Conservation (phyloP, 2,888 invertebrate species). For the Perizoma flavofasciatum region DNA sequence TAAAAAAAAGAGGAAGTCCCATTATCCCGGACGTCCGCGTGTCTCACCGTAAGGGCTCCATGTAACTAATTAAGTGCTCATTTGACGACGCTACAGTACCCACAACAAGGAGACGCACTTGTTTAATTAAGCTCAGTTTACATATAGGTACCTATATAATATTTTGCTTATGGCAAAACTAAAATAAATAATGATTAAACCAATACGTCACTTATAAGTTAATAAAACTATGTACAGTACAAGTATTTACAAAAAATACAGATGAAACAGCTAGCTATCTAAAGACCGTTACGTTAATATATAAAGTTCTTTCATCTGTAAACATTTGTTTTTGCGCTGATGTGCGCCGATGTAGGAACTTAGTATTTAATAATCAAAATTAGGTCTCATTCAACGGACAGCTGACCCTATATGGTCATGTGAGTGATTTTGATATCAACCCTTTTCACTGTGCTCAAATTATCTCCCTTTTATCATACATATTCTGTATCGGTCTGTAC, state of each 20-base stretch:
- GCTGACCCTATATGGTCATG: no score
- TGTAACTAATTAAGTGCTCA: slow-evolving; percentile 66
- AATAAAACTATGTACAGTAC: neutral
- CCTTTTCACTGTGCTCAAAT: no score
- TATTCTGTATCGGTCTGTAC: slow-evolving; percentile 8
- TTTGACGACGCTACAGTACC: slow-evolving; percentile 55
- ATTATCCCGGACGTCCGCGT: slow-evolving; percentile 35
- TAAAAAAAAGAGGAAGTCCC: no score
- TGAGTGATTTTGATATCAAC: no score
- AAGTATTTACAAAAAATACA: no score
- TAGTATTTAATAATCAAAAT: no score
- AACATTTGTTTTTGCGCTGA: no score
- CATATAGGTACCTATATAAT: slow-evolving; percentile 36
- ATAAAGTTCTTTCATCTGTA: no score
- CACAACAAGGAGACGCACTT: slow-evolving; percentile 58
- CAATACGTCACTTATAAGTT: neutral
- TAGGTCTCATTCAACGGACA: no score
- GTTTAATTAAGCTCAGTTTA: slow-evolving; percentile 64
- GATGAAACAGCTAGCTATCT: no score
- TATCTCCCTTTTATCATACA: neutral
- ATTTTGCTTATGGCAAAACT: slow-evolving; percentile 28
- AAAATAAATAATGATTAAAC: slow-evolving; percentile 18
- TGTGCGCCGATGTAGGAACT: no score
- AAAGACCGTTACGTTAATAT: no score
- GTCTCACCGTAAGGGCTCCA: slow-evolving; percentile 48